Evolutionary conservation across 2,113 vertebrate species (phyloP), one percentile per base, ranked within the genome.

Genomic region (Ceyx margarethae): DNA sequence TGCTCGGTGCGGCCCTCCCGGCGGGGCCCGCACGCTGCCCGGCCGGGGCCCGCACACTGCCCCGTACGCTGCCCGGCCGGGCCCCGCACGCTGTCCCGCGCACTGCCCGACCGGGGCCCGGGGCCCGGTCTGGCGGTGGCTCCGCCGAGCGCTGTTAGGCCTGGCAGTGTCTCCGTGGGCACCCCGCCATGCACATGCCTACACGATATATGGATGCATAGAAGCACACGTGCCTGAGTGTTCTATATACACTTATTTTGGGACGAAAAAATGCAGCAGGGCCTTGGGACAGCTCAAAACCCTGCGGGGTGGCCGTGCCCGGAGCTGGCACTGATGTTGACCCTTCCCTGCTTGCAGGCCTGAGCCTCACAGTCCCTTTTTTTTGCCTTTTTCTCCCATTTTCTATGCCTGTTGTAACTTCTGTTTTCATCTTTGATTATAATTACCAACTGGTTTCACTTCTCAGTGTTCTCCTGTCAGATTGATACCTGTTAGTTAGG

Each of bases 151-250:
- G 67, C n/a, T 1, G n/a, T 8, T 58, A 58, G 91, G 91, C 93
- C 91, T 37, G 15, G 75, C 19, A 2, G 13, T 56, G 85, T 13
- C 19, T 54, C 71, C 1, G 37, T 5, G 7, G 4, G 66, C 69
- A 5, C 51, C 42, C 21, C 3, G 21, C 48, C 58, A 4, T 4
- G 20, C n/a, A 0, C 22, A 5, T 20, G 1, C 12, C 17, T 33
- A 15, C 58, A 3, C 56, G 1, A 0, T 1, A 4, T 15, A 8
- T 2, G 1, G 1, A 4, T 26, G 42, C 56, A 5, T 14, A 5
- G 2, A 26, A 29, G 12, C 6, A 6, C 3, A 0, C 21, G 2
- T 3, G 4, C 23, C 0, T 10, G 1, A 45, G 0, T 7, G 28
- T 18, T 28, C 2, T 0, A 9, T 7, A 13, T 9, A 12, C 33